Base-by-base conservation (phyloP, 2,888 invertebrate genomes). In the Drosophila phalerata region DNA sequence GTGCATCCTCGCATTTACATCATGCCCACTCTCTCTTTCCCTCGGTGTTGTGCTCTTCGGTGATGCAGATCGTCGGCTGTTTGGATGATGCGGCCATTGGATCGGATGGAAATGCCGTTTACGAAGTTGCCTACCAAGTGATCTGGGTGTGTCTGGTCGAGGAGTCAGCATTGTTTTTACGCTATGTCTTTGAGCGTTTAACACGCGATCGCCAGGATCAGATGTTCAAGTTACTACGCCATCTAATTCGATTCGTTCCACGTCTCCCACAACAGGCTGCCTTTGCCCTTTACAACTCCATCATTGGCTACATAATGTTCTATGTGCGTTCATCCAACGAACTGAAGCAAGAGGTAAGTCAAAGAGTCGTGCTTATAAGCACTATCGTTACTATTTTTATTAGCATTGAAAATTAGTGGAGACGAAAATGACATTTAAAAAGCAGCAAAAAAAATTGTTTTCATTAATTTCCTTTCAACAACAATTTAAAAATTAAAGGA, bases 291-390 rank as follows among this genome's bases (percentile, higher is more conserved):
- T 99, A 99, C 92, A 99, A 99, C 93, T 99, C 99, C 89, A 97
- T 99, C 85, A 99, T 99, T 81, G 99, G 99, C 1, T 99, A 98
- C 90, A 97, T 99, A 3, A 99, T 99, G 99, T 99, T 99, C 93
- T 99, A 99, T 90, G 99, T 99, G 2, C 94, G 99, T 60, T 97
- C 98, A 11, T 98, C 99, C 0, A 97, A 98, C 89, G 99, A 99
- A 90, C 97, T 97, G 49, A 98, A 98, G 0, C 98, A 98, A 89
- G 96, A 98, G 89, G 92, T 92, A 48, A 40, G 71, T 30, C 0
- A 1, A 2, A 8, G 30, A 28, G 6, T 28, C 8, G 28, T 28
- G 28, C 28, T 1, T 28, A 6, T 28, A 28, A 28, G 28, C 5
- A 28, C 6, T 28, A 1, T 28, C 8, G 6, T 28, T 28, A 28